Percentiles rank a stretch among this genome's conserved stretches.
These are phyloP conservation scores for Phodopus roborovskii DNA, from an alignment of 2,113 vertebrate genomes.

Conservation along the genomic window DNA sequence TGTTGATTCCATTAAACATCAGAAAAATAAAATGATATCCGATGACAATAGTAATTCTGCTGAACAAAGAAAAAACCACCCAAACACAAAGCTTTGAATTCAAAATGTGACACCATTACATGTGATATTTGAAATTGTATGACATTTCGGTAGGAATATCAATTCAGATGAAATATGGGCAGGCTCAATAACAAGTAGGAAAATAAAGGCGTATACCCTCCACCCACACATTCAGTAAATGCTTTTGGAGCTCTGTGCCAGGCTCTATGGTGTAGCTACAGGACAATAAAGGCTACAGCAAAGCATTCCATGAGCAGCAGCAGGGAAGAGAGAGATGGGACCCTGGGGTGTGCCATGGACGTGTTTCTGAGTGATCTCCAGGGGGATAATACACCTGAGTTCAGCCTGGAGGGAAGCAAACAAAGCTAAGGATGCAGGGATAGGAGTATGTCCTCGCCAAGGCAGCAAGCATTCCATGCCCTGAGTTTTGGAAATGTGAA, in stretches of 20 bases:
- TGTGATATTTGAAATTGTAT: background rate
- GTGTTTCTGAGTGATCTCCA: background rate
- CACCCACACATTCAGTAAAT: background rate
- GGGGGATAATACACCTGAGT: background rate
- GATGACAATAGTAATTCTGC: slow-evolving; percentile 17
- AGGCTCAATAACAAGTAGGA: slow-evolving; percentile 30
- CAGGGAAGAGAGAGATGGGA: background rate
- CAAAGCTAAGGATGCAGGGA: background rate
- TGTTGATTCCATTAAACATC: slow-evolving; percentile 31
- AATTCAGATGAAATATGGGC: slow-evolving; percentile 28
- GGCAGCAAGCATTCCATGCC: background rate
- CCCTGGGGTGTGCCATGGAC: background rate
- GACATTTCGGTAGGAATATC: background rate
- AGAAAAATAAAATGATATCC: slow-evolving; percentile 38
- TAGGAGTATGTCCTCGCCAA: background rate
- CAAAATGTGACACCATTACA: background rate
- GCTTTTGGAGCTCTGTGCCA: background rate
- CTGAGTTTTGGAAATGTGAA: background rate
- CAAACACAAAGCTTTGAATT: slow-evolving; percentile 16
- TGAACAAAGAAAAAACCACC: background rate
- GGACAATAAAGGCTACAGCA: background rate
- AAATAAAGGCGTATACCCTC: background rate
- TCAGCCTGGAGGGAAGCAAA: background rate
- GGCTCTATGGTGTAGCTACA: background rate
- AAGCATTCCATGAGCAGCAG: background rate